These are phyloP conservation scores for Pontoporia blainvillei DNA, from an alignment of 2,113 vertebrate species.

Conservation along the genomic window DNA sequence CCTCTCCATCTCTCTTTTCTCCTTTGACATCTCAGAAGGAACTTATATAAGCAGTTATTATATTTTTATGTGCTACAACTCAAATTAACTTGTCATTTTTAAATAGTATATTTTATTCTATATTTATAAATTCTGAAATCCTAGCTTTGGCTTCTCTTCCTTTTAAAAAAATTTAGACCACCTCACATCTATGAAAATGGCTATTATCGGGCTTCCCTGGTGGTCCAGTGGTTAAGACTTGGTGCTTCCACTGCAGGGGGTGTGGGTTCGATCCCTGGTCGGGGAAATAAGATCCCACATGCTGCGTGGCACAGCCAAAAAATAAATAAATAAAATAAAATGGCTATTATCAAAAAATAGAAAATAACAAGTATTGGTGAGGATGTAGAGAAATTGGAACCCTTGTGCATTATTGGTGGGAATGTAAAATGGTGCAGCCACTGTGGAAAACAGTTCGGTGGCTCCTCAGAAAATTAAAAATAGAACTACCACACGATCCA, in stretches of 20 bases:
- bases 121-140: neutral
- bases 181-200: neutral
- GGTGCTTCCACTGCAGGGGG: neutral
- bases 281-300: neutral
- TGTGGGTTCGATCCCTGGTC: neutral
- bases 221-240: neutral
- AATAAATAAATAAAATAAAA: neutral
- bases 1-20: neutral
- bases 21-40: neutral
- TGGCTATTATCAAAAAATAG: neutral
- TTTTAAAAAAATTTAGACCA: neutral
- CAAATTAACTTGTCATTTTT: neutral
- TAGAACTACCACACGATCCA: accelerated
- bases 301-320: neutral
- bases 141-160: neutral
- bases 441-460: accelerated
- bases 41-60: neutral
- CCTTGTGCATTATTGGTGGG: accelerated
- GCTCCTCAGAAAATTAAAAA: neutral
- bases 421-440: accelerated
- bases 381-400: accelerated
- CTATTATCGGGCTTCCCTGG: neutral
- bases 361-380: neutral
- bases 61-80: neutral
- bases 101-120: neutral